Conservation (phyloP, 2,888 invertebrate genomes). For the Portevinia maculata region DNA sequence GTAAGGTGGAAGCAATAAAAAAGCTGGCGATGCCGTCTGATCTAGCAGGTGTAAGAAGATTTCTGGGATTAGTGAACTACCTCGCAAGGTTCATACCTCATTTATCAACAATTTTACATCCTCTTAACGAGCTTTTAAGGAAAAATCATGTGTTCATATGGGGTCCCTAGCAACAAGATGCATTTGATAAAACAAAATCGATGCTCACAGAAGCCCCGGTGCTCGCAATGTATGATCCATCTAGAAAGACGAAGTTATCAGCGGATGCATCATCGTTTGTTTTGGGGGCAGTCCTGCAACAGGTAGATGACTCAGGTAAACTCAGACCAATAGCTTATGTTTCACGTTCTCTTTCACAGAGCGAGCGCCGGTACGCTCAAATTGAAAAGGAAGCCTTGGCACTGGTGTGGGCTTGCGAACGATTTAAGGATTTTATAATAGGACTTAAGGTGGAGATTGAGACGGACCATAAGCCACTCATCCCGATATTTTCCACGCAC, state of each 20-base stretch:
- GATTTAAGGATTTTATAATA: conserved; percentile 80
- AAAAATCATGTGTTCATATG: too few relatives aligned
- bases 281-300: conserved; percentile 15
- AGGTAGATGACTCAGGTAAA: conserved; percentile 17
- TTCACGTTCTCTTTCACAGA: conserved; percentile 78
- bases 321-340: conserved; percentile 78
- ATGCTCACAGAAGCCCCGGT: conserved; percentile 22
- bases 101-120: too few relatives aligned
- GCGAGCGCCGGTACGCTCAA: conserved; percentile 78
- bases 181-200: background rate
- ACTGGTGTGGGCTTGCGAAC: conserved; percentile 43
- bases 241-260: conserved; percentile 1
- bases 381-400: conserved; percentile 42
- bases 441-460: conserved; percentile 79
- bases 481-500: too few relatives aligned
- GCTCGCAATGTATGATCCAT: conserved; percentile 23
- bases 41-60: background rate
- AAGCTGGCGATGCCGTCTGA: background rate
- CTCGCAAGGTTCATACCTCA: background rate
- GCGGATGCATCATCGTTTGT: conserved; percentile 31
- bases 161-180: too few relatives aligned
- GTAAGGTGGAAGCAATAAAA: too few relatives aligned
- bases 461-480: conserved; percentile 44
- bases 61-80: background rate
- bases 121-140: too few relatives aligned